Conservation (phyloP, 2,797 vertebrate genomes). For the Neomorphus geoffroyi region DNA sequence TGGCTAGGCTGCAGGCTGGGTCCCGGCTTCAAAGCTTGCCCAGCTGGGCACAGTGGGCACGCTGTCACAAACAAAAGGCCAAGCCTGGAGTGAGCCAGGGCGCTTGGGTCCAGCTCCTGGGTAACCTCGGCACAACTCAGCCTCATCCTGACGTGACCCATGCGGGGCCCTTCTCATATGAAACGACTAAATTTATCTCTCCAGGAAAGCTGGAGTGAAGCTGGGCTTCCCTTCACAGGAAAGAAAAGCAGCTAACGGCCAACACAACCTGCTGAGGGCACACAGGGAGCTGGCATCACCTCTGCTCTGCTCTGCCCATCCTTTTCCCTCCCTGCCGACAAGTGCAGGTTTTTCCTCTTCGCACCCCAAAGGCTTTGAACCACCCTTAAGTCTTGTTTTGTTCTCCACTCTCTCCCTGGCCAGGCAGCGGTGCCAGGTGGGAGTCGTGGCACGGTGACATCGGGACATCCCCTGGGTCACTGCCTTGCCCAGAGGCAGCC, state of each 20-base stretch:
- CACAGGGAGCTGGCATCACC: neutral
- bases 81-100: neutral
- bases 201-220: neutral
- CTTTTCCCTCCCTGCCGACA: neutral
- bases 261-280: neutral
- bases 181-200: neutral
- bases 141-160: neutral
- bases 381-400: neutral
- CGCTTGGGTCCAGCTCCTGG: neutral
- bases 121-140: neutral
- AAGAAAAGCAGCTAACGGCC: neutral
- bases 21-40: neutral
- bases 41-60: accelerated
- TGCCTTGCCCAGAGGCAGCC: neutral
- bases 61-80: neutral
- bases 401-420: accelerated
- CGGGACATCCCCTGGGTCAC: neutral
- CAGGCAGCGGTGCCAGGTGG: neutral
- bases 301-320: accelerated
- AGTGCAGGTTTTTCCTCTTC: neutral
- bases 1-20: neutral
- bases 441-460: neutral
- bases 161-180: neutral
- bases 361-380: neutral
- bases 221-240: neutral